A percentile compares a stretch with the other conserved stretches of the same genome.
These are phyloP conservation scores for Pterocles orientalis DNA, from an alignment of 2,113 vertebrate species.

Conservation along the genomic window DNA sequence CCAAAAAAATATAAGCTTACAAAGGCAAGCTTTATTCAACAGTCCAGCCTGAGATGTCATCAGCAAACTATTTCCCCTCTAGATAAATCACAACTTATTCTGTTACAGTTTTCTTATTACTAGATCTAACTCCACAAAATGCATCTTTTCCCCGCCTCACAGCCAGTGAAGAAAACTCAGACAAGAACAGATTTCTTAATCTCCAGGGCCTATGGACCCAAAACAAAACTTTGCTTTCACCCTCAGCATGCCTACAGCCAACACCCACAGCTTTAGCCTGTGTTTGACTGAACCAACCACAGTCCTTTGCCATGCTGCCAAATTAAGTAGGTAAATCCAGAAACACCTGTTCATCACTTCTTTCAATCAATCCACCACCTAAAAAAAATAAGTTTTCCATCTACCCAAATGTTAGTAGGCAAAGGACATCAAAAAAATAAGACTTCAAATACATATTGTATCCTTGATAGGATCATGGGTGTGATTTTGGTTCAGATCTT, in stretches of 20 bases:
- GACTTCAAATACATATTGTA: not conserved
- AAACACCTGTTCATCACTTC: not conserved
- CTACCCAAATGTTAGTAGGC: not conserved
- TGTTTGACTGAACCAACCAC: not conserved
- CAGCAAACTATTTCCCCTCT: slow-evolving; percentile 54
- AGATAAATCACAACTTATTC: slow-evolving; percentile 37
- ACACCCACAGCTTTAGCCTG: not conserved
- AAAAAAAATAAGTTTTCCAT: not conserved
- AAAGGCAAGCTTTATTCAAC: slow-evolving; percentile 36
- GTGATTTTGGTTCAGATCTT: not conserved
- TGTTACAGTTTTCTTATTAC: not conserved
- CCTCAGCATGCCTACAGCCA: not conserved
- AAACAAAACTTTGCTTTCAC: not conserved
- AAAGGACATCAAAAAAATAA: not conserved
- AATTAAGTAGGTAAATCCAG: not conserved
- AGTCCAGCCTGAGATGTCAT: slow-evolving; percentile 25
- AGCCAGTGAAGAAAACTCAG: not conserved
- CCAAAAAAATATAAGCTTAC: not conserved
- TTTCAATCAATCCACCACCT: not conserved
- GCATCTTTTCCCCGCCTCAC: not conserved
- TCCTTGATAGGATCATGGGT: not conserved
- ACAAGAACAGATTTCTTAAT: not conserved
- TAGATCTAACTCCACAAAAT: not conserved
- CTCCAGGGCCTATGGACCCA: not conserved
- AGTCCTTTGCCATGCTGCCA: not conserved